Evolutionary conservation across 2,797 vertebrate species (phyloP).

Genomic region (Telmatherina bonti): DNA sequence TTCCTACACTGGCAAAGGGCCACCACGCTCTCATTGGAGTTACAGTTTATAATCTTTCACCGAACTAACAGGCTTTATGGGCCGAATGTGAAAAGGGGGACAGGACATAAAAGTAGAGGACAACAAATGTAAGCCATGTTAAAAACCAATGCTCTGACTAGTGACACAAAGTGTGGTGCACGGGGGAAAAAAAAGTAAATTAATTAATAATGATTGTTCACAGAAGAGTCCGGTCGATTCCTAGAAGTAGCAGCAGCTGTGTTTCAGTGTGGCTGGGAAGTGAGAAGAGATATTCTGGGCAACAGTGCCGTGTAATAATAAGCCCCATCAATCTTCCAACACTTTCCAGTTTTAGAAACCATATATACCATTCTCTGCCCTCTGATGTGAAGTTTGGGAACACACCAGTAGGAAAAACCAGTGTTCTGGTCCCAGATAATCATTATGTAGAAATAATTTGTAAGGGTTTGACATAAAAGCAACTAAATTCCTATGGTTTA

Average conservation of each 20-base stretch:
- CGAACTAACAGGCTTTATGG: conserved; percentile 22
- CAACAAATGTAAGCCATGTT: neutral
- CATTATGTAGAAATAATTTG: no score
- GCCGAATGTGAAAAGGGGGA: neutral
- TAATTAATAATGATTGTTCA: neutral
- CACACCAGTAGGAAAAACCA: no score
- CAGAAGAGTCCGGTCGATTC: neutral
- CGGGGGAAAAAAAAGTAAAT: neutral
- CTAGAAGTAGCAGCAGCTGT: conserved; percentile 11
- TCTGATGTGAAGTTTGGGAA: no score
- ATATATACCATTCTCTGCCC: neutral
- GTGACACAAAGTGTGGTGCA: neutral
- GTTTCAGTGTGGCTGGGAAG: conserved; percentile 2
- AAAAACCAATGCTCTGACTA: conserved; percentile 10
- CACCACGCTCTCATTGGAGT: conserved; percentile 5
- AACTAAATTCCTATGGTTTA: no score
- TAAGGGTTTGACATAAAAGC: no score
- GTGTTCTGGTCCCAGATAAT: no score
- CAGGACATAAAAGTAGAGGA: neutral
- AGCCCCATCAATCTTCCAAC: neutral
- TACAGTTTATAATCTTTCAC: conserved; percentile 12
- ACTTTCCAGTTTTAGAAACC: neutral
- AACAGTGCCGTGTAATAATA: neutral
- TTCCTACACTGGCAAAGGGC: conserved; percentile 41
- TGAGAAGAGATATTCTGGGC: conserved; percentile 25